Evolutionary conservation across 2,888 invertebrate genomes (phyloP), one percentile per base, ranked within the genome.

Genomic region (Euzophera pinguis): DNA sequence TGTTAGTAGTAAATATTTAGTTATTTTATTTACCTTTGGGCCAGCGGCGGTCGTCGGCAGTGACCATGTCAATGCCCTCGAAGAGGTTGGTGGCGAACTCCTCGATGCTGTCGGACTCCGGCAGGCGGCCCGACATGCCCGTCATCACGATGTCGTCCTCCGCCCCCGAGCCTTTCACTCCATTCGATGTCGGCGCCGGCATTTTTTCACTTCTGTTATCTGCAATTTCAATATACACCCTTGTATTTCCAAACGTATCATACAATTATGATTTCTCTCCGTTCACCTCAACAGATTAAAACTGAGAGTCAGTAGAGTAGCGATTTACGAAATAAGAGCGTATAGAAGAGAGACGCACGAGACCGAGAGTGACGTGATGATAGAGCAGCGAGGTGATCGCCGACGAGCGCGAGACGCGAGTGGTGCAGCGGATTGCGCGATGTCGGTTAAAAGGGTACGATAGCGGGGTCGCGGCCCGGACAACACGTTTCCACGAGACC

Each of bases 21-120:
- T 3, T 37, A n/a, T 10, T 27, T 10, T 17, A 58, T 58, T 56
- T 58, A 88, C 89, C 95, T 61, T 94, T 91, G 4, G 95, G 93
- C 98, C 98, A 99, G 75, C 98, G 92, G 61, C 97, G 91, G 63
- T 95, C 95, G 78, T 98, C 98, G 64, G 96, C 98, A 29, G 97
- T 98, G 58, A 99, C 95, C 91, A 99, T 94, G 80, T 99, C 99
- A 42, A 97, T 93, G 52, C 97, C 97, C 57, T 95, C 95, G 81
- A 97, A 95, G 52, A 99, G 93, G 81, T 98, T 95, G 70, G 95
- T 92, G 72, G 95, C 95, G 85, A 99, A 99, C 89, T 99, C 99
- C 65, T 96, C 96, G 73, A 99, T 95, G 82, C 92, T 95, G 67
- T 94, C 93, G 60, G 96, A 97, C 87, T 99, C 97, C 9, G 99